phyloP scores from a whole-genome alignment of 2,797 vertebrate genomes.

The Pseudotriccus pelzelni region DNA sequence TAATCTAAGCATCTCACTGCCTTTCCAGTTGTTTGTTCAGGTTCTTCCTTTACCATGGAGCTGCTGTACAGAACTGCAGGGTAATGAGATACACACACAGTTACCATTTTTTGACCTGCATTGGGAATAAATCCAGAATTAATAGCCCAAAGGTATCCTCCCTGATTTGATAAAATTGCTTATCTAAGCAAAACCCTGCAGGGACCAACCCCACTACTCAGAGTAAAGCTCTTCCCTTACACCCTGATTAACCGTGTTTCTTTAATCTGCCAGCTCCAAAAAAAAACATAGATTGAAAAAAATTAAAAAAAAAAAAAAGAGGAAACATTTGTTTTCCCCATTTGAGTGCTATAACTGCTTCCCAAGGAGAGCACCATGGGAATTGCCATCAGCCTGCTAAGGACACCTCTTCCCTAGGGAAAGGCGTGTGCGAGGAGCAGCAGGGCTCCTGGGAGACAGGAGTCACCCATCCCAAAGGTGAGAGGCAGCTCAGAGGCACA shows the following conservation, averaged over 20 bases:
- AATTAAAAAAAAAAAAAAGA: background rate
- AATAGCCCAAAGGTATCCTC: background rate
- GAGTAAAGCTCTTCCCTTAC: background rate
- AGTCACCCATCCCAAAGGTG: background rate
- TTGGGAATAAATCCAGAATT: background rate
- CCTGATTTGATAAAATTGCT: background rate
- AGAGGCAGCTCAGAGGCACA: background rate
- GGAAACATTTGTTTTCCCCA: background rate
- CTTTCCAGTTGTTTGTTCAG: conserved; percentile 39
- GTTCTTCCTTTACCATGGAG: background rate
- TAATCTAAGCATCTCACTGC: background rate
- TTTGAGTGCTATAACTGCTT: background rate
- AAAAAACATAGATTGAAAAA: background rate
- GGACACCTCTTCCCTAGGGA: background rate
- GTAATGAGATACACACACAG: background rate
- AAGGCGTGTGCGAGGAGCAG: background rate
- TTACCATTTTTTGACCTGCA: background rate
- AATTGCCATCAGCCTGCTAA: background rate
- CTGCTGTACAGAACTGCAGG: background rate
- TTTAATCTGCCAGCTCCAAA: background rate
- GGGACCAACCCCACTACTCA: background rate
- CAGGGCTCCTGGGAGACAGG: background rate
- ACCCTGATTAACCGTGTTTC: background rate
- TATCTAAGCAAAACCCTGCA: background rate
- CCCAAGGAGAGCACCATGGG: accelerated